Evolutionary conservation across 2,113 vertebrate species (phyloP).

Genomic region (Lonchura striata): DNA sequence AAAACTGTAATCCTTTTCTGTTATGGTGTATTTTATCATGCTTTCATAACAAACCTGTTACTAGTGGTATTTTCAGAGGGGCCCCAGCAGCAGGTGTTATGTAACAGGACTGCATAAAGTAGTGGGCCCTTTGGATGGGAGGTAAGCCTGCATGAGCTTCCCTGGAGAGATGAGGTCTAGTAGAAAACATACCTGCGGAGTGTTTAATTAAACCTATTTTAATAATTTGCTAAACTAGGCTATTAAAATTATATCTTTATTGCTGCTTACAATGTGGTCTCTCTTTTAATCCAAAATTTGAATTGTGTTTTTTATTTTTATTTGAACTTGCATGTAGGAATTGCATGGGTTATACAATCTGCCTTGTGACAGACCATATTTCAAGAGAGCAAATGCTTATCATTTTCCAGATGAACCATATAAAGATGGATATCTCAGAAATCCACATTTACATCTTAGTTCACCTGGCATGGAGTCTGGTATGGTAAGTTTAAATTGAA

Average conservation of each 20-base stretch:
- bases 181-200: neutral
- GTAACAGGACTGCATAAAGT: neutral
- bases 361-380: constrained; percentile 85
- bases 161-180: neutral
- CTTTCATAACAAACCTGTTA: neutral
- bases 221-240: neutral
- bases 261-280: neutral
- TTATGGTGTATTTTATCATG: neutral
- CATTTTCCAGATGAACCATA: constrained; percentile 89
- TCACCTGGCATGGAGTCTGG: constrained; percentile 79
- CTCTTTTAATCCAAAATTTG: neutral
- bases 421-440: constrained; percentile 90
- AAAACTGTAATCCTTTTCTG: neutral
- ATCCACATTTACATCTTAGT: constrained; percentile 83
- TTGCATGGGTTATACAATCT: constrained; percentile 83
- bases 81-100: neutral
- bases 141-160: neutral
- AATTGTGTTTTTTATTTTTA: neutral
- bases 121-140: neutral
- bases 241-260: neutral
- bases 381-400: constrained; percentile 87
- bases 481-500: constrained; percentile 73
- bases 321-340: constrained; percentile 73
- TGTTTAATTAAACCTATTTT: neutral
- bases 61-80: accelerated